phyloP scores from a whole-genome alignment of 2,797 vertebrate species.

The Loriculus beryllinus region DNA sequence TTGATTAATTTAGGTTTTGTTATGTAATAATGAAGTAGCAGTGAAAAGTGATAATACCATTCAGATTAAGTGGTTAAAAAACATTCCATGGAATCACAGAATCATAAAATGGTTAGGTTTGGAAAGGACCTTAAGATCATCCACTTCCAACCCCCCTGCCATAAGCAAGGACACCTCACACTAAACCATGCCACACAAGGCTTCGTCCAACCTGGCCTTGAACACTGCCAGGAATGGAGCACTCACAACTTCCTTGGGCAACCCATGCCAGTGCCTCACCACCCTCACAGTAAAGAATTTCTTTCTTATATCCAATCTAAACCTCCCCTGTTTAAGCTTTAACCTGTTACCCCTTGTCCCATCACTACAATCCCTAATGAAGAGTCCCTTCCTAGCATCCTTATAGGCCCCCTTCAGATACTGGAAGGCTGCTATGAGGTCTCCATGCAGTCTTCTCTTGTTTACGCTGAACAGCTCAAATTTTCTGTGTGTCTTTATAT shows the following conservation, averaged over 20 bases:
- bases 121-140: background rate
- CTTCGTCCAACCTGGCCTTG: background rate
- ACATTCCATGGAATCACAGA: background rate
- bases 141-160: background rate
- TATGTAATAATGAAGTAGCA: background rate
- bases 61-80: background rate
- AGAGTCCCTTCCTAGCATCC: background rate
- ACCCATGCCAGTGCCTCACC: background rate
- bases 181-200: background rate
- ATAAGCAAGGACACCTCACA: background rate
- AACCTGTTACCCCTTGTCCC: background rate
- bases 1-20: background rate
- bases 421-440: background rate
- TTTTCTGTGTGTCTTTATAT: background rate
- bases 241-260: background rate
- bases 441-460: background rate
- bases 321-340: background rate
- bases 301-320: background rate
- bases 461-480: background rate
- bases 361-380: background rate
- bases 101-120: background rate
- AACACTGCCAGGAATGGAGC: background rate
- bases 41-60: background rate
- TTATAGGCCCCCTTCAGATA: background rate
- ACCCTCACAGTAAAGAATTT: background rate